Evolutionary conservation across 2,797 vertebrate species (phyloP), one percentile per base, ranked within the genome.

Genomic region (Chelidonichthys spinosus): DNA sequence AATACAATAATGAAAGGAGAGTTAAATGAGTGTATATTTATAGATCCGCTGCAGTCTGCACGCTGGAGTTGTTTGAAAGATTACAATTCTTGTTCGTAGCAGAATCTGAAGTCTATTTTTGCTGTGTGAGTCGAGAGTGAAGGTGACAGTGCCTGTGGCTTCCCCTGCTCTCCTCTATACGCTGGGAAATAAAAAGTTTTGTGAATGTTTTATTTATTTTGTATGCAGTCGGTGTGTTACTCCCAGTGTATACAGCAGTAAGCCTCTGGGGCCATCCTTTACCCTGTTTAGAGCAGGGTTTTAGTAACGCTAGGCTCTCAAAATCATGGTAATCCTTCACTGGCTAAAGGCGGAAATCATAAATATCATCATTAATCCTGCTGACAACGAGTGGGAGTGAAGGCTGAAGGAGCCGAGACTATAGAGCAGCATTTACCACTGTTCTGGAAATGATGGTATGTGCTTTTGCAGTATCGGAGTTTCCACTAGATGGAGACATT

Each of bases 401-500:
- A 4, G n/a, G 47, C 4, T n/a, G 9, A 13, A 50, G 50, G 18
- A 42, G 35, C 36, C 14, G 18, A 53, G 8, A 47, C 40, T 54
- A 8, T 17, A 4, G 59, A 42, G 37, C 33, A 3, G 14, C 13
- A 17, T 18, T 43, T 7, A 43, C 14, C 10, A 36, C 18, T 4
- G 10, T 1, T 6, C 33, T 42, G 0, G 52, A 25, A 37, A 14
- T 18, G 8, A 52, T 7, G 3, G 15, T 3, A 2, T 15, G 3
- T 2, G 7, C 3, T 4, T 33, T 0, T 69, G 71, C 37, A 55
- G 18, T 25, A 17, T 58, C 4, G 47, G 2, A 7, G 0, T 25
- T 43, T 58, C 74, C 87, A 85, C 78, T 76, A 91, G 88, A 84
- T 77, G 85, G 85, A 83, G 78, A 73, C 63, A 81, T 63, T 54